Conservation (phyloP, 2,888 invertebrate species). For the Heliconius hortense region DNA sequence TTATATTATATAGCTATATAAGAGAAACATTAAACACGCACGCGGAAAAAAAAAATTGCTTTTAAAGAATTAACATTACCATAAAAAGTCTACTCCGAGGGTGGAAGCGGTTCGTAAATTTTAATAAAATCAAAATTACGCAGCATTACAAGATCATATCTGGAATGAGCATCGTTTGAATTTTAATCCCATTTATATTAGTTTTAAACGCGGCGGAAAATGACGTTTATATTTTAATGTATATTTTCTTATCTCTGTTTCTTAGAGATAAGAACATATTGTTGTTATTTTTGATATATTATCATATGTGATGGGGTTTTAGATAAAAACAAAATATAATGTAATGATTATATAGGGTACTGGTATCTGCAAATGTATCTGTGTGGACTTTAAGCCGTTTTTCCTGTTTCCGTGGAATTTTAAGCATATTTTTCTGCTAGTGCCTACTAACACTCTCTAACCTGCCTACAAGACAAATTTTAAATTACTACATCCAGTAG, state of each 20-base stretch:
- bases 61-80: constrained; percentile 67
- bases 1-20: neutral
- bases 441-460: too few relatives aligned
- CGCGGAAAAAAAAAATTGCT: constrained; percentile 44
- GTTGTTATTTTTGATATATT: neutral
- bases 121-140: constrained; percentile 53
- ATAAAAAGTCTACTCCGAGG: constrained; percentile 48
- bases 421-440: too few relatives aligned
- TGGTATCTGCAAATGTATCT: too few relatives aligned
- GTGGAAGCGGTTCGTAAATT: constrained; percentile 50
- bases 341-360: too few relatives aligned
- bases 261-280: neutral
- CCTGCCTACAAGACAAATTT: too few relatives aligned
- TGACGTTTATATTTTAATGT: constrained; percentile 19
- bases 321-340: too few relatives aligned
- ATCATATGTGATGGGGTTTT: too few relatives aligned
- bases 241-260: neutral
- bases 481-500: too few relatives aligned
- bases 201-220: constrained; percentile 22
- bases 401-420: too few relatives aligned
- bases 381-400: too few relatives aligned
- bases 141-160: constrained; percentile 49
- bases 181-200: constrained; percentile 37
- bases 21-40: neutral
- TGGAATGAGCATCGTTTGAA: constrained; percentile 34